Evolutionary conservation across 1,140 invertebrate species (phyloP).

Genomic region (Lamellibrachia luymesi): DNA sequence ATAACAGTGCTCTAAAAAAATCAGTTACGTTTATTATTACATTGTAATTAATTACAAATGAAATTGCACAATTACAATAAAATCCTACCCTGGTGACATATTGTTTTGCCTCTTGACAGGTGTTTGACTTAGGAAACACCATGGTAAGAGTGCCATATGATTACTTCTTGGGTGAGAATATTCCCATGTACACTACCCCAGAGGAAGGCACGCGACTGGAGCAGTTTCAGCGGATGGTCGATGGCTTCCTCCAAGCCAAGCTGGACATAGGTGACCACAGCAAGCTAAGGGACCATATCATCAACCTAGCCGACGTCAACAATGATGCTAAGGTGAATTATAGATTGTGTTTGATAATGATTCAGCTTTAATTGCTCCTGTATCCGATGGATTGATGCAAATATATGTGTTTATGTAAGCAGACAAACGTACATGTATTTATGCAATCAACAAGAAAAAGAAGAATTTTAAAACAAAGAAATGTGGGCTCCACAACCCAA

Average conservation of each 20-base stretch:
- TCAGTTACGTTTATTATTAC: too few relatives aligned
- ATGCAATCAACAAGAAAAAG: too few relatives aligned
- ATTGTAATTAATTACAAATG: too few relatives aligned
- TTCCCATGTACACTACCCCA: not conserved
- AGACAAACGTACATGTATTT: too few relatives aligned
- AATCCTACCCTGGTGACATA: too few relatives aligned
- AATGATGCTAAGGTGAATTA: conserved; percentile 31
- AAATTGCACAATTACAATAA: too few relatives aligned
- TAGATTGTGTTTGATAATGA: too few relatives aligned
- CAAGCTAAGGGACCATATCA: conserved; percentile 19
- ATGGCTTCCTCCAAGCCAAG: conserved; percentile 23
- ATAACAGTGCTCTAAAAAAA: too few relatives aligned
- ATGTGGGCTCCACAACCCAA: too few relatives aligned
- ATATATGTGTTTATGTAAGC: too few relatives aligned
- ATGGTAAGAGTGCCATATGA: conserved; percentile 7
- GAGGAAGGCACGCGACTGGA: conserved; percentile 30
- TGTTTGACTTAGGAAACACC: not conserved
- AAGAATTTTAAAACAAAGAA: too few relatives aligned
- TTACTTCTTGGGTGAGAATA: not conserved
- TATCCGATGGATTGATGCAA: too few relatives aligned
- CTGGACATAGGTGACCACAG: conserved; percentile 27
- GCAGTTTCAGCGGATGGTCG: conserved; percentile 26
- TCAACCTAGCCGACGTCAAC: conserved; percentile 35
- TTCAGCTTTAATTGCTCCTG: not conserved
- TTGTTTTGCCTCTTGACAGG: not conserved